phyloP scores from a whole-genome alignment of 1,140 invertebrate genomes.

The Apis florea region DNA sequence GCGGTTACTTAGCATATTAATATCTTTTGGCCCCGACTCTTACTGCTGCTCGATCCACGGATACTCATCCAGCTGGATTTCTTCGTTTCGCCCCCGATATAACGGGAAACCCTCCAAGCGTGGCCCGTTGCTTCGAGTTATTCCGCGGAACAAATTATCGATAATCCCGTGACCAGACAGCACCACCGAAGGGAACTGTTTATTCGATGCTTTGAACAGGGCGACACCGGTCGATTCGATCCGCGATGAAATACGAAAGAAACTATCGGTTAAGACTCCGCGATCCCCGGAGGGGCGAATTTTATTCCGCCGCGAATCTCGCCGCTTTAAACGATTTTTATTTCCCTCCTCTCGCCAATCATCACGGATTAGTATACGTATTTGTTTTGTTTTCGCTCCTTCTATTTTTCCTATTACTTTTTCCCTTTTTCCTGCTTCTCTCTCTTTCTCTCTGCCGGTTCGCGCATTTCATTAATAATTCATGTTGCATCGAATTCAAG shows the following conservation, averaged over 20 bases:
- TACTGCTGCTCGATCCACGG: background rate
- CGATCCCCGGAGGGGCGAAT: background rate
- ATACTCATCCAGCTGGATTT: slow-evolving; percentile 26
- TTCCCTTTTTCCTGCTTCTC: background rate
- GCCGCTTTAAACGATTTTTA: background rate
- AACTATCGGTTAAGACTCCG: background rate
- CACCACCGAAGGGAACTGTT: background rate
- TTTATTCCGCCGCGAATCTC: background rate
- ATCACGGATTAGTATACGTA: background rate
- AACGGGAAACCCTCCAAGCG: slow-evolving; percentile 23
- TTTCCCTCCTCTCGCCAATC: slow-evolving; percentile 8
- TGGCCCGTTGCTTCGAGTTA: slow-evolving; percentile 38
- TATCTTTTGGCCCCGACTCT: slow-evolving; percentile 51
- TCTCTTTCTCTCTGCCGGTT: background rate
- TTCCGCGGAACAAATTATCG: slow-evolving; percentile 37
- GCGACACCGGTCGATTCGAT: slow-evolving; percentile 12
- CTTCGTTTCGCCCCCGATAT: slow-evolving; percentile 43
- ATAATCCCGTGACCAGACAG: slow-evolving; percentile 15
- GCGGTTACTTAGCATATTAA: slow-evolving; percentile 63
- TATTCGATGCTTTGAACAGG: slow-evolving; percentile 31
- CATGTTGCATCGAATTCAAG: slow-evolving; percentile 49
- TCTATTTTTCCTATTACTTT: background rate
- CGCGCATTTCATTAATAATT: slow-evolving; percentile 44
- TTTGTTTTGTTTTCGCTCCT: background rate
- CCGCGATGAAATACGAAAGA: background rate